Evolutionary conservation across 2,888 invertebrate species (phyloP).

Genomic region (Chymomyza procnemis): DNA sequence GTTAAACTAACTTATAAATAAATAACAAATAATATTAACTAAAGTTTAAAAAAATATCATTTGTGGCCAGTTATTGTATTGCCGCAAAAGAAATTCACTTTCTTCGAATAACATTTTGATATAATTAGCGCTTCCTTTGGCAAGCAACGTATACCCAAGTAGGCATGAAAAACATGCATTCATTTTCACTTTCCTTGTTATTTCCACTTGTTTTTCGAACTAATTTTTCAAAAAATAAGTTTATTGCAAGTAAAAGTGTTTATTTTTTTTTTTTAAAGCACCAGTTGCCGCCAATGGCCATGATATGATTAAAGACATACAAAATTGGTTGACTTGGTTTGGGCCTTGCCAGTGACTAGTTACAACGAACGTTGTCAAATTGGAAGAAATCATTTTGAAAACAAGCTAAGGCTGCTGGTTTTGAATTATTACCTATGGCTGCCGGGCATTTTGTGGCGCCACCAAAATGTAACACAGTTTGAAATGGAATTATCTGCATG

Average conservation of each 20-base stretch:
- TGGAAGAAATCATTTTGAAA: background rate
- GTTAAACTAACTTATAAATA: conserved; percentile 19
- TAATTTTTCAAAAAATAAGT: conserved; percentile 45
- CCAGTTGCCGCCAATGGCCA: conserved; percentile 9
- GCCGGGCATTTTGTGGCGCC: conserved; percentile 2
- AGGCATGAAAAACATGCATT: conserved; percentile 38
- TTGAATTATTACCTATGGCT: background rate
- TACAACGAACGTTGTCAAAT: background rate
- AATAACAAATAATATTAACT: conserved; percentile 10
- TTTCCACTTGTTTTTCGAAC: conserved; percentile 34
- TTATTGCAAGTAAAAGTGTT: conserved; percentile 54
- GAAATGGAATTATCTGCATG: conserved; percentile 55
- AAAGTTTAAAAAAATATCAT: conserved; percentile 42
- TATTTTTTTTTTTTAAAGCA: conserved; percentile 30
- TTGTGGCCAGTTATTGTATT: background rate
- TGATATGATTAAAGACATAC: background rate
- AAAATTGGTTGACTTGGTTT: too few species aligned
- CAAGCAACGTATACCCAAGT: conserved; percentile 15
- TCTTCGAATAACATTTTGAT: conserved; percentile 41
- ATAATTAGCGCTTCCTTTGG: conserved; percentile 65
- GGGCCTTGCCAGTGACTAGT: too few species aligned
- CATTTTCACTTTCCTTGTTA: conserved; percentile 44
- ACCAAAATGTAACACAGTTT: conserved; percentile 51
- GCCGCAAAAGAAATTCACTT: conserved; percentile 39
- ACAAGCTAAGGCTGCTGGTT: background rate